Percentiles rank a stretch among this genome's conserved stretches.
Conservation (phyloP, 2,888 invertebrate genomes). For the Lydus trimaculatus region DNA sequence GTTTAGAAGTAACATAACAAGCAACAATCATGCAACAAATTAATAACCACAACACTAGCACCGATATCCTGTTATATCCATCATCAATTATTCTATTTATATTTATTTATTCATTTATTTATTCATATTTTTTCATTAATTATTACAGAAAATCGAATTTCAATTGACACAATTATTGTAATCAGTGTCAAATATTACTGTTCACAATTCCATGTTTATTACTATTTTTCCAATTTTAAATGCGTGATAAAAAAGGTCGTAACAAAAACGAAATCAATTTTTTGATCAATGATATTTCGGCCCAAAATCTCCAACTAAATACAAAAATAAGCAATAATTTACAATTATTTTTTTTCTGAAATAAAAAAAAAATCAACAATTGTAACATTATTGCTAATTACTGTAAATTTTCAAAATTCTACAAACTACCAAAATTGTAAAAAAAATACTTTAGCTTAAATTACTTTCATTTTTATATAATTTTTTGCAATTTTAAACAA, state of each 20-base stretch:
- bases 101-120: constrained; percentile 23
- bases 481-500: constrained; percentile 9
- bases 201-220: constrained; percentile 5
- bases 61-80: constrained; percentile 43
- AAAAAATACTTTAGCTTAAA: constrained; percentile 34
- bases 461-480: constrained; percentile 24
- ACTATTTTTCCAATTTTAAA: neutral
- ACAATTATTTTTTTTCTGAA: constrained; percentile 15
- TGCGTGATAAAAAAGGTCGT: neutral
- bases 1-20: constrained; percentile 43
- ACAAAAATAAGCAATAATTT: constrained; percentile 29
- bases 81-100: constrained; percentile 16
- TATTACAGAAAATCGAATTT: constrained; percentile 30
- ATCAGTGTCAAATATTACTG: neutral
- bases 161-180: constrained; percentile 31
- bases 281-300: constrained; percentile 25
- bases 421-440: constrained; percentile 33
- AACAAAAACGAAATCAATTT: neutral
- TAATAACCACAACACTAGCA: constrained; percentile 52
- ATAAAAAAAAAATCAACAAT: too few species aligned
- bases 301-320: constrained; percentile 20
- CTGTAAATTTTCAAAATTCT: constrained; percentile 28
- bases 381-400: constrained; percentile 26
- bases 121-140: constrained; percentile 13
- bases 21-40: constrained; percentile 53